Base-by-base conservation (phyloP, 1,140 invertebrate genomes). In the Antheraea mylitta region DNA sequence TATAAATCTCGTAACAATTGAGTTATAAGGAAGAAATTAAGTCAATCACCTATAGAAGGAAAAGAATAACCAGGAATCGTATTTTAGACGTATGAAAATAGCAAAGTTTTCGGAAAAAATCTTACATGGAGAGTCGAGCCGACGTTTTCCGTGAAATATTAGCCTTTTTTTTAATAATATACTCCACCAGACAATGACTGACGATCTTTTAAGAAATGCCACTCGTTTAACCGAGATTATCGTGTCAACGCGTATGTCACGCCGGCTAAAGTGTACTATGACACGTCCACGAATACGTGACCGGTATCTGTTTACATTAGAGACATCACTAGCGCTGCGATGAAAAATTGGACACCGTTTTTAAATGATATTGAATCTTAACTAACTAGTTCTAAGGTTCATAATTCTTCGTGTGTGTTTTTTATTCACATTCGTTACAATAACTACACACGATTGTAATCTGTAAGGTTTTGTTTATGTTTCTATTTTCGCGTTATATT, bases 221-320 rank as follows among this genome's bases (percentile, higher is more conserved):
- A 73, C 70, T 59, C 64, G 72, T 78, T 72, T 74, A 66, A 67
- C 71, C 73, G 67, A 76, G 86, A 86, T 89, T 89, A 89, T 77
- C 66, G 76, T 79, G 78, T 87, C 83, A 83, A 69, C 76, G 70
- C 59, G 70, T 18, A 64, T 79, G 82, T 82, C 81, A 75, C 61
- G 59, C 53, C 59, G 19, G 19, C 68, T 75, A 80, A 80, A 82
- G 75, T 71, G 78, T 74, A 81, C 78, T 83, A 76, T 86, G 85
- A 87, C 83, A 83, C 73, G 71, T 78, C 69, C 68, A 72, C 58
- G 76, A 79, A 81, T 80, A 80, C 77, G 79, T 79, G 77, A 66
- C 74, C 63, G 45, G 45, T 53, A 53, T 53, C 37, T 83, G 73
- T 81, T 80, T 80, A 80, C 71, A 70, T 68, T 77, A 71, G 73